phyloP scores from a whole-genome alignment of 2,113 vertebrate species.

The Planiliza haematocheilus region DNA sequence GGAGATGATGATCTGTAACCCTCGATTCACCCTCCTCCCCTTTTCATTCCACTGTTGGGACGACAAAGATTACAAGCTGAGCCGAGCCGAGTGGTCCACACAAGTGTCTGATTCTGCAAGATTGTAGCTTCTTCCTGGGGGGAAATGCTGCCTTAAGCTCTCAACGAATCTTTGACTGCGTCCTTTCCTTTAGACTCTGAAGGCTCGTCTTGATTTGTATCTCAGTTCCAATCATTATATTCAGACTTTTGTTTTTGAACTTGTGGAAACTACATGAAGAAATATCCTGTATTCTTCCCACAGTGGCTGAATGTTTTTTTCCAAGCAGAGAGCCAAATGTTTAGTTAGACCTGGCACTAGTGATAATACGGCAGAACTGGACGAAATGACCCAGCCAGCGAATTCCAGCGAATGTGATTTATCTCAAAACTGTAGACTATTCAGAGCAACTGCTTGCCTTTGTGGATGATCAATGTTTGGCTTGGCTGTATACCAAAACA shows the following conservation, averaged over 20 bases:
- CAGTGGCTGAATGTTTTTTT: conserved; percentile 47
- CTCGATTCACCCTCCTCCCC: neutral
- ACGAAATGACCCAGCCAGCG: conserved; percentile 7
- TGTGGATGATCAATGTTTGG: conserved; percentile 29
- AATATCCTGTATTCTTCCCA: conserved; percentile 20
- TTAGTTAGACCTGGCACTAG: conserved; percentile 72
- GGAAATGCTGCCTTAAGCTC: conserved; percentile 72
- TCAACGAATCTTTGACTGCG: conserved; percentile 40
- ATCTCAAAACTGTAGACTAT: conserved; percentile 32
- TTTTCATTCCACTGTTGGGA: conserved; percentile 57
- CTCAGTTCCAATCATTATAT: conserved; percentile 33
- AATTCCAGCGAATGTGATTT: conserved; percentile 36
- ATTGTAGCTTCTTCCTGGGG: conserved; percentile 74
- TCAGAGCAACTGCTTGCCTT: conserved; percentile 30
- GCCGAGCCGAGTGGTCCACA: conserved; percentile 56
- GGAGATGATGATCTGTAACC: conserved; percentile 96
- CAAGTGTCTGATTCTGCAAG: conserved; percentile 73
- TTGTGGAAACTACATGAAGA: conserved; percentile 31
- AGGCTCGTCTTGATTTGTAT: conserved; percentile 33
- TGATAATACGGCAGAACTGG: conserved; percentile 53
- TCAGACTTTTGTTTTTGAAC: conserved; percentile 12
- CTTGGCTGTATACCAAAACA: conserved; percentile 65
- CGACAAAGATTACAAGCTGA: conserved; percentile 65
- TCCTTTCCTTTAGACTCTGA: conserved; percentile 37
- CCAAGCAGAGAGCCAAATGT: conserved; percentile 56